Evolutionary conservation across 1,140 invertebrate genomes (phyloP).

Genomic region (Ooceraea biroi): DNA sequence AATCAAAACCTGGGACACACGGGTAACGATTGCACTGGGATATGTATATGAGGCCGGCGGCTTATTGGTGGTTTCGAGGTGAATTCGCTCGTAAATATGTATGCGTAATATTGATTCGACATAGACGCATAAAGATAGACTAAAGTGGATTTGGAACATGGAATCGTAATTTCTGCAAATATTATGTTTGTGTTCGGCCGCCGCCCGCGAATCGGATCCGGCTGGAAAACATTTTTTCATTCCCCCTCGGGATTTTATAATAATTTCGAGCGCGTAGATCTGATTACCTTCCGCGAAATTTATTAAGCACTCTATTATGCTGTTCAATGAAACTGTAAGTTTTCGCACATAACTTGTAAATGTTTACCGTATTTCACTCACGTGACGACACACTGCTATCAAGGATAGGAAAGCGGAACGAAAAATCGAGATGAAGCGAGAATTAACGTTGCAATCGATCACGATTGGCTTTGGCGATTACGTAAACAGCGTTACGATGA

Average conservation of each 20-base stretch:
- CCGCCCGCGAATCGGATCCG: conserved; percentile 21
- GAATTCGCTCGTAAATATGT: conserved; percentile 75
- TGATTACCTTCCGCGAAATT: conserved; percentile 22
- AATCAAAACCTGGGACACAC: conserved; percentile 72
- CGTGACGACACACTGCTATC: too few species aligned
- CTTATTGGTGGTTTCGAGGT: conserved; percentile 76
- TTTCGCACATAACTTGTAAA: too few species aligned
- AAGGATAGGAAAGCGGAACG: too few species aligned
- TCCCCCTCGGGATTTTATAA: conserved; percentile 14
- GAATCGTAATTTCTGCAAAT: conserved; percentile 74
- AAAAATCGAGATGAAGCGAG: neutral
- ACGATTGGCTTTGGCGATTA: neutral
- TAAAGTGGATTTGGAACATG: conserved; percentile 73
- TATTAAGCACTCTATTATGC: conserved; percentile 1
- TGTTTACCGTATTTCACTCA: neutral
- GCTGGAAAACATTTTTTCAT: conserved; percentile 68
- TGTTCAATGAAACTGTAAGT: neutral
- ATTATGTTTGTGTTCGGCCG: conserved; percentile 67
- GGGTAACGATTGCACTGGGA: conserved; percentile 69
- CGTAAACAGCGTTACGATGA: neutral
- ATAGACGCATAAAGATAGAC: conserved; percentile 76
- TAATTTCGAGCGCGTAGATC: conserved; percentile 49
- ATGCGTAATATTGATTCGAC: conserved; percentile 76
- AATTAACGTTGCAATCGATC: neutral
- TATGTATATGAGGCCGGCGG: conserved; percentile 73